Base-by-base conservation (phyloP, 2,113 vertebrate genomes). In the Prolemur simus region DNA sequence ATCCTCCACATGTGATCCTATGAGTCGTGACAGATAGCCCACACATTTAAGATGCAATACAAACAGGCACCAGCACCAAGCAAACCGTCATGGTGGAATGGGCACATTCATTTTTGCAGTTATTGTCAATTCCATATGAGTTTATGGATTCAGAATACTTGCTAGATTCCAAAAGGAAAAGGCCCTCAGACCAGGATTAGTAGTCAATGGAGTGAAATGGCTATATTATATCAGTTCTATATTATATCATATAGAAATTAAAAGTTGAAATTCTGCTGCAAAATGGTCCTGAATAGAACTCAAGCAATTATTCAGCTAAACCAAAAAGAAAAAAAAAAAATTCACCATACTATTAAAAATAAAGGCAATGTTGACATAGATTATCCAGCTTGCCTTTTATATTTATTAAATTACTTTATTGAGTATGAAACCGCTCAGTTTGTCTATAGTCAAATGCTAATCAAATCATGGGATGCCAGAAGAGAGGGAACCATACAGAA, bases 261-360 rank as follows among this genome's bases (percentile, higher is more conserved):
- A 93, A 94, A 94, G 86, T 58, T 84, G 56, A 80, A 96, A 96
- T 95, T 95, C 91, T 89, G 47, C 73, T 80, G 49, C 3, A 18
- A 94, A 95, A 81, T 88, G 32, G 13, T 73, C 37, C 45, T 96
- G 39, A 37, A 58, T 21, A 39, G 42, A 91, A 94, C 66, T 78
- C 78, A 92, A 88, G 47, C 56, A 96, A 77, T 84, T 94, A 90
- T 47, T 52, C 66, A 82, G 32, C 66, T 85, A 91, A 92, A 73
- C 29, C 11, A 87, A 71, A 92, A 56, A 86, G 32, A 56, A 56
- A 82, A 88, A 45, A 88, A 45, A 96, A 18, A 81, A 85, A 25
- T 82, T 60, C 10, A 85, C 34, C 60, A 66, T 56, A 68, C 29
- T 84, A n/a, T 39, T 87, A 84, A 95, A 78, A 94, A 85, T 81